phyloP scores from a whole-genome alignment of 2,797 vertebrate genomes.

The Urophycis tenuis region DNA sequence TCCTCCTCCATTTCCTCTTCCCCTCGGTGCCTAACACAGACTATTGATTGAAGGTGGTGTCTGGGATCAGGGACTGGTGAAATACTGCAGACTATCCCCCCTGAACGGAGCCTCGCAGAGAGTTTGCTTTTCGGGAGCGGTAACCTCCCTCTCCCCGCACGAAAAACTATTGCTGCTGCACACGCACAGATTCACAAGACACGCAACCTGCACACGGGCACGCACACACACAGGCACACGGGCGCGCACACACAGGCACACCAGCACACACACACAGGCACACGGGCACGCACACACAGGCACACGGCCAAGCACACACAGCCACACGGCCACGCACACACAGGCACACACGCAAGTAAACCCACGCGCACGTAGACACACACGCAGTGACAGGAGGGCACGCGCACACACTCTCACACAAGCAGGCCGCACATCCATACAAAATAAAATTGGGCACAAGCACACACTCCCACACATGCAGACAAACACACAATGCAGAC shows the following conservation, averaged over 20 bases:
- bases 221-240: background rate
- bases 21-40: conserved; percentile 6
- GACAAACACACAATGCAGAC: background rate
- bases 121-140: background rate
- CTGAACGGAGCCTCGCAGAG: background rate
- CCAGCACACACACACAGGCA: background rate
- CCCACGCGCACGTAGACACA: too few relatives aligned
- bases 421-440: too few relatives aligned
- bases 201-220: background rate
- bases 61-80: conserved; percentile 11
- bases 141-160: background rate
- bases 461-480: background rate
- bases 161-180: background rate
- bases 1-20: conserved; percentile 2
- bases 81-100: conserved; percentile 4
- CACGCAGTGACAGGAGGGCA: too few relatives aligned
- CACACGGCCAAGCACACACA: background rate
- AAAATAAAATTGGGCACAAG: background rate
- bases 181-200: background rate
- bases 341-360: background rate
- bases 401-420: background rate
- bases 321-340: too few relatives aligned
- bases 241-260: background rate
- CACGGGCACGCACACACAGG: background rate
- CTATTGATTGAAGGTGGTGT: conserved; percentile 30